Evolutionary conservation across 2,797 vertebrate genomes (phyloP), one percentile per base, ranked within the genome.

Genomic region (Periophthalmus magnuspinnatus): DNA sequence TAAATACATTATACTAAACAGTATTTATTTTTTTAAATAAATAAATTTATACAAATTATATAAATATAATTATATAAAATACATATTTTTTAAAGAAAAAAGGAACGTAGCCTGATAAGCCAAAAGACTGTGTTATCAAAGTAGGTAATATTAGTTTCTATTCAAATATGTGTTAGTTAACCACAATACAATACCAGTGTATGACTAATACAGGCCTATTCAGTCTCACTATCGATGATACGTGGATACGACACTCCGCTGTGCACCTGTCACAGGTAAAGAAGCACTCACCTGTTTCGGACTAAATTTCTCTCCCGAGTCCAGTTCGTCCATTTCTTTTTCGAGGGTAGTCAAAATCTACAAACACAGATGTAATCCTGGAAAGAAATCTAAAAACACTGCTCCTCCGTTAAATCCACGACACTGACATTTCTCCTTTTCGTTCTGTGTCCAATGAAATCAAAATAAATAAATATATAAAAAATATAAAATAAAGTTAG

Each of bases 221-320:
- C n/a, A n/a, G 6, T 33, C 8, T 59, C 5, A 3, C 11, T 64
- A 61, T 47, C 7, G 41, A 19, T 7, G 61, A 32, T 14, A 81
- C 81, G 79, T 83, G 1, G 38, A 11, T 77, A 83, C 14, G 38
- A 2, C 69, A 5, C 55, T 38, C 59, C 33, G 1, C 14, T 0
- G 2, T 2, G 41, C 17, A 19, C 21, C 72, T 58, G 71, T 48
- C 63, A 11, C 6, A 0, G 1, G 5, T 52, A 52, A 21, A 48
- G 13, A 16, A 48, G 52, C 0, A 67, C 85, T 83, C 70, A 89
- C 84, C 69, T 75, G 58, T 58, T 11, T 57, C 3, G 74, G 75
- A 10, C 59, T 66, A 72, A 82, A 82, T 54, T 69, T 85, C 24
- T 41, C 6, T 67, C 78, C 81, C 0, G 79, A 73, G 3, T 86